phyloP scores from a whole-genome alignment of 2,113 vertebrate species.

The Argyrosomus japonicus region DNA sequence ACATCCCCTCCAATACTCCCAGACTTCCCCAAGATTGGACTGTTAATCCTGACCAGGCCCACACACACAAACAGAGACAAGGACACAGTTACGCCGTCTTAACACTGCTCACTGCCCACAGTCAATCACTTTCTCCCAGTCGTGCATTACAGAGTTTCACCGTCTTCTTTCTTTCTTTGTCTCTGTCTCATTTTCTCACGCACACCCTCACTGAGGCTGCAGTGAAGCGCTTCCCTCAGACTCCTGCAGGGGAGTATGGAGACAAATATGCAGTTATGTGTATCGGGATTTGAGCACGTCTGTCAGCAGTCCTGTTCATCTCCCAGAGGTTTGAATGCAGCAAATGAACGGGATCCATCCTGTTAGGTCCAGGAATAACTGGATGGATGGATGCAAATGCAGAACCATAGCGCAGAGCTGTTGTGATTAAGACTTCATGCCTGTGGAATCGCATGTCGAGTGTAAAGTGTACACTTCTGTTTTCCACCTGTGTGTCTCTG shows the following conservation, averaged over 20 bases:
- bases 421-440: constrained; percentile 49
- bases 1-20: constrained; percentile 43
- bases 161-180: background rate
- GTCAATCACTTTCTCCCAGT: constrained; percentile 15
- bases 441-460: constrained; percentile 16
- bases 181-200: background rate
- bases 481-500: background rate
- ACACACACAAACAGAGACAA: background rate
- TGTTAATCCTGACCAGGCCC: constrained; percentile 16
- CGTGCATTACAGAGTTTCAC: background rate
- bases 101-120: background rate
- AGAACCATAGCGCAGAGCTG: background rate
- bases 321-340: constrained; percentile 43
- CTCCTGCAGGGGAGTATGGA: constrained; percentile 32
- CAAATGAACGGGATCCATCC: constrained; percentile 24
- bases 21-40: constrained; percentile 21
- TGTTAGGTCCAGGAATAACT: constrained; percentile 33
- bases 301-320: constrained; percentile 50
- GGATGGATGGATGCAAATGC: constrained; percentile 51
- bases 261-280: constrained; percentile 47
- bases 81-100: background rate
- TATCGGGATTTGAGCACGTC: constrained; percentile 53
- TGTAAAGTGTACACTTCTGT: background rate
- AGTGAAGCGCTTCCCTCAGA: constrained; percentile 16
- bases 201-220: constrained; percentile 4